phyloP scores from a whole-genome alignment of 2,113 vertebrate species.

The Apodemus sylvaticus region DNA sequence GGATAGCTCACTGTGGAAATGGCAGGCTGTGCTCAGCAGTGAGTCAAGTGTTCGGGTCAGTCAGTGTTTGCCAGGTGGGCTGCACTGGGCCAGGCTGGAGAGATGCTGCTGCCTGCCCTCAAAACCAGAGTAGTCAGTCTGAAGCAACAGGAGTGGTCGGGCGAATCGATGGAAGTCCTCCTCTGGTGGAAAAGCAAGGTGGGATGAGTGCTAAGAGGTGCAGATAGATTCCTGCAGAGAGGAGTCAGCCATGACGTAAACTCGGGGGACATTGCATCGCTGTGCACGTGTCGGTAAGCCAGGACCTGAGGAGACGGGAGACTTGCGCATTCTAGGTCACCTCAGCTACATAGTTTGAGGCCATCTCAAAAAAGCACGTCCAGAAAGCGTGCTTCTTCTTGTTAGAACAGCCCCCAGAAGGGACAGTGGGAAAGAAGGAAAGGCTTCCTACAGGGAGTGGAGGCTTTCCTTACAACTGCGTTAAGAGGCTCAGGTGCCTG shows the following conservation, averaged over 20 bases:
- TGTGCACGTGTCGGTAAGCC: too few species aligned
- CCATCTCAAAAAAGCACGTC: background rate
- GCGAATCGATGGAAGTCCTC: background rate
- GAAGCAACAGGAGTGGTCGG: background rate
- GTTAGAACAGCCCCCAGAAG: background rate
- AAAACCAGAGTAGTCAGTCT: background rate
- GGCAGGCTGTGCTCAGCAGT: constrained; percentile 42
- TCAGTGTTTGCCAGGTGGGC: background rate
- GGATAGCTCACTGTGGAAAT: constrained; percentile 16
- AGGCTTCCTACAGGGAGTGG: background rate
- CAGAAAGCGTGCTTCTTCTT: background rate
- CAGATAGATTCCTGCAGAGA: background rate
- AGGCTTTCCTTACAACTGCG: background rate
- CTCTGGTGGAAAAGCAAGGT: background rate
- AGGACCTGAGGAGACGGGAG: too few species aligned
- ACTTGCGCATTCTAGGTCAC: background rate
- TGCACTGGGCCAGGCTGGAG: background rate
- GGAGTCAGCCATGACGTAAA: constrained; percentile 1
- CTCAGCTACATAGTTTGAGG: background rate
- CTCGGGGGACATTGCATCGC: background rate
- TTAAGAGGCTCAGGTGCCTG: background rate
- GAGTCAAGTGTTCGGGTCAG: background rate
- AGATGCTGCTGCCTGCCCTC: background rate
- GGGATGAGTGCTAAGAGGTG: background rate
- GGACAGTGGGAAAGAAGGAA: background rate